phyloP scores from a whole-genome alignment of 2,888 invertebrate genomes.

The Spilarctia lutea region DNA sequence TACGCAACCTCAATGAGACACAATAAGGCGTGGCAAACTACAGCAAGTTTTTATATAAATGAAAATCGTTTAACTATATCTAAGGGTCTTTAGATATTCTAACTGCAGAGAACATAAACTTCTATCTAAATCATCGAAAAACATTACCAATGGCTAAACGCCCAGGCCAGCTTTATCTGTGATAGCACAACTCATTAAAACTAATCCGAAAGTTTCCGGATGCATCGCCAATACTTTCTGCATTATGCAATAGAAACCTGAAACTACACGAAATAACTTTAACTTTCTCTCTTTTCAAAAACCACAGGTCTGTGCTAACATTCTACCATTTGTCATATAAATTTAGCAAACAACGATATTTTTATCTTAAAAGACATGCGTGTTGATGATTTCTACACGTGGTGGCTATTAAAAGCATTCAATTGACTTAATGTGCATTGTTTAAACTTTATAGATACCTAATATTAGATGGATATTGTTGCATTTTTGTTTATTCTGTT shows the following conservation, averaged over 20 bases:
- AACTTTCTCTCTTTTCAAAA: not conserved
- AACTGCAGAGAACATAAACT: not conserved
- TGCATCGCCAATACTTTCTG: not conserved
- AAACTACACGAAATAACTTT: not conserved
- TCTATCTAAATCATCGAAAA: not conserved
- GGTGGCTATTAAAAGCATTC: not conserved
- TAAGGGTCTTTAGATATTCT: not conserved
- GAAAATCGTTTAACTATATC: not conserved
- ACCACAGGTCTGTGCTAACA: not conserved
- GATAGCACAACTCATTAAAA: not conserved
- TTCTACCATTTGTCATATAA: not conserved
- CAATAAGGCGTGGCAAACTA: not conserved
- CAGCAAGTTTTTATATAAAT: not conserved
- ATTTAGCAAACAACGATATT: not conserved
- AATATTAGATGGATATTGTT: too few species aligned
- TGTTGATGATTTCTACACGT: not conserved
- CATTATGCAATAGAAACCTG: not conserved
- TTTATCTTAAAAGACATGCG: not conserved
- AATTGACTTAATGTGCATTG: not conserved
- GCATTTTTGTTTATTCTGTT: too few species aligned
- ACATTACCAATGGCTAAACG: not conserved
- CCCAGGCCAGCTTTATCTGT: not conserved
- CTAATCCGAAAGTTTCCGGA: not conserved
- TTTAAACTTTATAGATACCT: too few species aligned
- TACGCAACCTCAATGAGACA: too few species aligned